Evolutionary conservation across 2,888 invertebrate genomes (phyloP).

Genomic region (Fragum sueziense): DNA sequence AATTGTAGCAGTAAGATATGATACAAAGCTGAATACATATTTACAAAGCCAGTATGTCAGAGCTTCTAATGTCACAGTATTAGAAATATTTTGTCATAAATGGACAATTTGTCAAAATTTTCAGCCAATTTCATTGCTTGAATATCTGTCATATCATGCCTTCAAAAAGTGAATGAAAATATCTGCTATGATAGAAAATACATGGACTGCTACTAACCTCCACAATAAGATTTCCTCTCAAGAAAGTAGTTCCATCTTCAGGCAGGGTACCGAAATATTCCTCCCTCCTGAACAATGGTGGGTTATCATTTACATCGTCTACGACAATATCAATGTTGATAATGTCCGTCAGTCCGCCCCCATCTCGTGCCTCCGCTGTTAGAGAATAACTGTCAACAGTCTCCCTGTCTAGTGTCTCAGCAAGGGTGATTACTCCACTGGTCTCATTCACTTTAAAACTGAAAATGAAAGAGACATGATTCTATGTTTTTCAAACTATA

Average conservation of each 20-base stretch:
- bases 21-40: too few relatives aligned
- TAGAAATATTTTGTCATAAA: too few relatives aligned
- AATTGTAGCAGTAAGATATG: too few relatives aligned
- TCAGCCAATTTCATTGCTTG: too few relatives aligned
- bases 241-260: constrained; percentile 89
- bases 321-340: constrained; percentile 75
- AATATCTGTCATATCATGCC: too few relatives aligned
- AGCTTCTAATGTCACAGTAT: too few relatives aligned
- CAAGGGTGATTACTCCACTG: constrained; percentile 88
- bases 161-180: too few relatives aligned
- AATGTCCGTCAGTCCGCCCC: constrained; percentile 85
- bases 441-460: constrained; percentile 87
- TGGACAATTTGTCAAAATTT: too few relatives aligned
- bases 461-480: too few relatives aligned
- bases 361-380: constrained; percentile 91
- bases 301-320: constrained; percentile 78
- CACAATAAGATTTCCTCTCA: constrained; percentile 89
- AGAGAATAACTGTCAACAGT: constrained; percentile 90
- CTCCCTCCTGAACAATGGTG: constrained; percentile 73
- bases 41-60: too few relatives aligned
- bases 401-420: constrained; percentile 88
- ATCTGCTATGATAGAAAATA: too few relatives aligned
- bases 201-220: constrained; percentile 82
- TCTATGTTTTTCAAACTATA: too few relatives aligned
- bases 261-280: constrained; percentile 84